Evolutionary conservation across 2,888 invertebrate genomes (phyloP), one percentile per base, ranked within the genome.

Genomic region (Rhingia campestris): DNA sequence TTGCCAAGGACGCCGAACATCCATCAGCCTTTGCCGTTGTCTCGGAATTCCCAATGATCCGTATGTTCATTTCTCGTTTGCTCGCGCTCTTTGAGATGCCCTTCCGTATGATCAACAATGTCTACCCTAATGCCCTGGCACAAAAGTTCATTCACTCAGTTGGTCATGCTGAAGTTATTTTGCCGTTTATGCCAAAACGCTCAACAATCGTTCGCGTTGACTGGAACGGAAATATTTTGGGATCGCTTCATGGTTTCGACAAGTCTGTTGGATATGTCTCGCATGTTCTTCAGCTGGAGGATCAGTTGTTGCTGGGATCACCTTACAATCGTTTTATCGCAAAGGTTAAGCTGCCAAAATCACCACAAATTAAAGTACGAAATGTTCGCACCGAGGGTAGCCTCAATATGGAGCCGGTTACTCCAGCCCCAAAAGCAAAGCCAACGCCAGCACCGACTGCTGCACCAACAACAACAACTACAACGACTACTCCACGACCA

Each of bases 181-280:
- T 81, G 43, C 45, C 88, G 4, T 47, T 91, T 53, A 43, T 88
- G 5, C 92, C 93, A 4, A 90, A 91, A 37, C 91, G 93, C 63
- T 89, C 93, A 4, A 94, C 94, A 0, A 90, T 96, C 53, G 87
- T 96, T 43, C 94, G 95, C 88, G 87, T 96, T 0, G 94, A 95
- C 88, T 94, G 94, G 92, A 93, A 93, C 87, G 97, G 97, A 22
- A 94, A 95, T 79, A 93, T 97, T 82, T 89, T 95, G 4, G 95
- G 95, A 33, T 93, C 94, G 4, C 92, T 95, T 84, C 95, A 94
- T 88, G 93, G 94, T 51, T 93, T 92, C 0, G 94, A 95, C 88
- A 92, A 92, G 43, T 92, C 93, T 30, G 87, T 95, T 1, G 69
- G 86, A 0, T 89, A 89, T 7, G 92, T 95, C 22, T 94, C 95